Evolutionary conservation across 2,797 vertebrate genomes (phyloP).

Genomic region (Liparis tanakae): DNA sequence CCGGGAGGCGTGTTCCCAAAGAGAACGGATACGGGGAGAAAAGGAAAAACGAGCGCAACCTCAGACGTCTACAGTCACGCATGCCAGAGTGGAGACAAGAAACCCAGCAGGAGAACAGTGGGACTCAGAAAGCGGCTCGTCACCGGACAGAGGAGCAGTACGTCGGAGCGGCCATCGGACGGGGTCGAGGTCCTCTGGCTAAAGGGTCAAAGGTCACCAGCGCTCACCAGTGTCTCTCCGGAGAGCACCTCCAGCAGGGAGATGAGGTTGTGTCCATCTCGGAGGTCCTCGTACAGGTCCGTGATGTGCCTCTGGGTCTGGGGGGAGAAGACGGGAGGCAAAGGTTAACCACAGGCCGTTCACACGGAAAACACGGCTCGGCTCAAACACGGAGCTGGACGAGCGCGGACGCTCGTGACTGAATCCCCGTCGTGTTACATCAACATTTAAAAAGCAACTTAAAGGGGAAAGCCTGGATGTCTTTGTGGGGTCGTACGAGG

Average conservation of each 20-base stretch:
- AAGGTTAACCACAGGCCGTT: not conserved
- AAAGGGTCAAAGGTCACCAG: slow-evolving; percentile 22
- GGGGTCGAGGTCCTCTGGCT: slow-evolving; percentile 8
- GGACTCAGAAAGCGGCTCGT: slow-evolving; percentile 28
- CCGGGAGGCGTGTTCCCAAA: slow-evolving; percentile 35
- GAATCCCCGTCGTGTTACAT: not conserved
- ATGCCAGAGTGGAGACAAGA: slow-evolving; percentile 58
- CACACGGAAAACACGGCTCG: not conserved
- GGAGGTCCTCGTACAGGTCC: slow-evolving; percentile 94
- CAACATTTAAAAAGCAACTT: slow-evolving; percentile 1
- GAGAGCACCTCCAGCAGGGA: slow-evolving; percentile 96
- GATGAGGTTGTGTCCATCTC: slow-evolving; percentile 97
- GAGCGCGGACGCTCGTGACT: not conserved
- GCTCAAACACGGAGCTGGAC: not conserved
- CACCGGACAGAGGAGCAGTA: slow-evolving; percentile 3
- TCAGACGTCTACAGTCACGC: no score
- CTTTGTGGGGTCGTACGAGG: not conserved
- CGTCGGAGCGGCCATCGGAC: not conserved
- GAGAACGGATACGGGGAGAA: slow-evolving; percentile 31
- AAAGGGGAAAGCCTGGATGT: not conserved
- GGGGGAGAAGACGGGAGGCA: not conserved
- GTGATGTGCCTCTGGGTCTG: slow-evolving; percentile 94
- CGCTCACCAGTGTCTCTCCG: slow-evolving; percentile 92
- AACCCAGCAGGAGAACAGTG: slow-evolving; percentile 25
- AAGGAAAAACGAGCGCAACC: slow-evolving; percentile 45